Evolutionary conservation across 2,888 invertebrate genomes (phyloP).

Genomic region (Caprella mutica): DNA sequence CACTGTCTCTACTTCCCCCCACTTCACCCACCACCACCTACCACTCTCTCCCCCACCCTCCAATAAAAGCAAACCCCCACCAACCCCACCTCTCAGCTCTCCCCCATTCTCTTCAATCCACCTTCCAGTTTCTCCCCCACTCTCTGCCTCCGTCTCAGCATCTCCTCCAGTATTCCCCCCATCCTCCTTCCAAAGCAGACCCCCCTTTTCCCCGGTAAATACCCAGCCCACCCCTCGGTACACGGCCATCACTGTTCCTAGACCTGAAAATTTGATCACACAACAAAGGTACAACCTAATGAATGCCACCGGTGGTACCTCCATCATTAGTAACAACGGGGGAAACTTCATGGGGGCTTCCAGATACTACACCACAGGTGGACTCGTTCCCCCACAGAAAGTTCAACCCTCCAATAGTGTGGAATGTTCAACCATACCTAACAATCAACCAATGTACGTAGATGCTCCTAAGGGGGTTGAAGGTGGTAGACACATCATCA

Average conservation of each 20-base stretch:
- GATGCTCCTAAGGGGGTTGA: no score
- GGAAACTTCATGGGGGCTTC: no score
- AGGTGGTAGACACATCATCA: no score
- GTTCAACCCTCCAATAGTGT: no score
- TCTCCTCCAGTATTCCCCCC: slow-evolving; percentile 2
- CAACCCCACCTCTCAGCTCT: neutral
- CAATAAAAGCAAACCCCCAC: neutral
- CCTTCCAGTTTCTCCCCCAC: neutral
- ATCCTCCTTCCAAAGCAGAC: neutral
- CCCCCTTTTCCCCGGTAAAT: no score
- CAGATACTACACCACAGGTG: no score
- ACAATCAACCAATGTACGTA: no score
- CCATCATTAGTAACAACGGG: no score
- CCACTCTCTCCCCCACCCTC: neutral
- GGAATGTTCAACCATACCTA: no score
- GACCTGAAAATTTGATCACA: neutral
- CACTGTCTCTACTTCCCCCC: neutral
- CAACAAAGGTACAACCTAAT: neutral
- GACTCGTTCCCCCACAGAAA: no score
- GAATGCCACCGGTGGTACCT: no score
- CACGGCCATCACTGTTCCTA: neutral
- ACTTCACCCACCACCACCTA: neutral
- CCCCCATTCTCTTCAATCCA: neutral
- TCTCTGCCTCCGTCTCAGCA: neutral
- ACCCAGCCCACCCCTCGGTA: neutral